These are phyloP conservation scores for Oophaga pumilio DNA, from an alignment of 2,113 vertebrate species.

Conservation along the genomic window DNA sequence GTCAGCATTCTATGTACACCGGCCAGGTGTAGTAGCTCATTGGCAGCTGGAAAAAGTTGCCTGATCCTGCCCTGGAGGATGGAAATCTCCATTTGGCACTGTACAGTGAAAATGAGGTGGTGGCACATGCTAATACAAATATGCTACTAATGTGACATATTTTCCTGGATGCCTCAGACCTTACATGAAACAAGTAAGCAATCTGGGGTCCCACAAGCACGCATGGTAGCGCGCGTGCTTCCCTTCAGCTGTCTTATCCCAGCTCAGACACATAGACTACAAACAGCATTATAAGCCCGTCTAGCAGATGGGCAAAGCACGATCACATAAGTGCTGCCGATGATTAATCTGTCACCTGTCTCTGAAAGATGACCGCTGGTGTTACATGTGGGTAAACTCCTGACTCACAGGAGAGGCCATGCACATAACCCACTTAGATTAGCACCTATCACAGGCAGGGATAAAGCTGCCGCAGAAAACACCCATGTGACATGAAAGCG, in stretches of 20 bases:
- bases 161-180: constrained; percentile 24
- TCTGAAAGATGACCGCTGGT: constrained; percentile 29
- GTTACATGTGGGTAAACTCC: constrained; percentile 51
- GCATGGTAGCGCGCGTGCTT: constrained; percentile 15
- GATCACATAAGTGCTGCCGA: constrained; percentile 53
- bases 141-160: background rate
- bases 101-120: background rate
- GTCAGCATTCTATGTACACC: background rate
- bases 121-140: background rate
- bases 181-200: constrained; percentile 7
- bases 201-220: background rate
- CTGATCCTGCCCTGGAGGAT: constrained; percentile 20
- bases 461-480: background rate
- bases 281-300: constrained; percentile 48
- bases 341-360: constrained; percentile 58
- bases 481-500: background rate
- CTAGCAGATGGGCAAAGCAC: constrained; percentile 46
- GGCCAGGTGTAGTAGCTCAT: background rate
- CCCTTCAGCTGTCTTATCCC: constrained; percentile 51
- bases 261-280: constrained; percentile 56
- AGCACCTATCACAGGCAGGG: background rate
- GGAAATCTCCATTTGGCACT: constrained; percentile 7
- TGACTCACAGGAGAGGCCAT: constrained; percentile 9
- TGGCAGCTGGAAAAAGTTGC: constrained; percentile 4
- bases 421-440: constrained; percentile 10